phyloP scores from a whole-genome alignment of 1,140 invertebrate species.

The Eubasilissa regina region DNA sequence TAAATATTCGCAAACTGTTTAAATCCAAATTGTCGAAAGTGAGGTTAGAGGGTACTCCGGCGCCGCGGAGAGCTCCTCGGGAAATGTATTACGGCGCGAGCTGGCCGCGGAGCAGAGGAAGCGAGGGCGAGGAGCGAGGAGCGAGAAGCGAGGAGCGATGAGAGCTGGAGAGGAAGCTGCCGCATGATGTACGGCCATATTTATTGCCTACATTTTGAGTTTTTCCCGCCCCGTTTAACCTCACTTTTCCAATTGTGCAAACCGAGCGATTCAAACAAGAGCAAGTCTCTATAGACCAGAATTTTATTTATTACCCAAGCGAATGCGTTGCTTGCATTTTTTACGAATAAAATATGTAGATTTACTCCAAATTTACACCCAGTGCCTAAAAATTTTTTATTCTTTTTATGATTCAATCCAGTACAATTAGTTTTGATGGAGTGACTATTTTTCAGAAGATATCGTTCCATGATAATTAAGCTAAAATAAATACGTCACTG shows the following conservation, averaged over 20 bases:
- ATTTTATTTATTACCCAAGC: neutral
- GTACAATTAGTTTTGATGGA: too few species aligned
- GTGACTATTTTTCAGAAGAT: too few species aligned
- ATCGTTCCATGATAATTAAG: too few species aligned
- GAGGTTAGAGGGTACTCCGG: too few species aligned
- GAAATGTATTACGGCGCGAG: neutral
- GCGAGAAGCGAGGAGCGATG: neutral
- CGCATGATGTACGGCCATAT: slow-evolving; percentile 1
- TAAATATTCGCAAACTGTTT: too few species aligned
- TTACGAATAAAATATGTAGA: neutral
- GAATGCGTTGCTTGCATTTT: neutral
- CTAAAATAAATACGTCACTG: too few species aligned
- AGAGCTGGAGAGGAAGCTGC: too few species aligned
- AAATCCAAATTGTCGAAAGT: too few species aligned
- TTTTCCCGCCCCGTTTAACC: neutral
- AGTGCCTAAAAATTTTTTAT: neutral
- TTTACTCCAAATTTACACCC: neutral
- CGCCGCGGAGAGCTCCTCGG: too few species aligned
- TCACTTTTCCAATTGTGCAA: neutral
- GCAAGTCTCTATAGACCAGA: neutral
- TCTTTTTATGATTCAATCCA: too few species aligned
- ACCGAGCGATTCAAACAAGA: neutral
- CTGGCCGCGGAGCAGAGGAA: too few species aligned
- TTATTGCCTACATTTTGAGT: neutral
- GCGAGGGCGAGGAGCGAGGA: neutral